Evolutionary conservation across 2,113 vertebrate species (phyloP), one percentile per base, ranked within the genome.

Genomic region (Tretioscincus oriximinensis): DNA sequence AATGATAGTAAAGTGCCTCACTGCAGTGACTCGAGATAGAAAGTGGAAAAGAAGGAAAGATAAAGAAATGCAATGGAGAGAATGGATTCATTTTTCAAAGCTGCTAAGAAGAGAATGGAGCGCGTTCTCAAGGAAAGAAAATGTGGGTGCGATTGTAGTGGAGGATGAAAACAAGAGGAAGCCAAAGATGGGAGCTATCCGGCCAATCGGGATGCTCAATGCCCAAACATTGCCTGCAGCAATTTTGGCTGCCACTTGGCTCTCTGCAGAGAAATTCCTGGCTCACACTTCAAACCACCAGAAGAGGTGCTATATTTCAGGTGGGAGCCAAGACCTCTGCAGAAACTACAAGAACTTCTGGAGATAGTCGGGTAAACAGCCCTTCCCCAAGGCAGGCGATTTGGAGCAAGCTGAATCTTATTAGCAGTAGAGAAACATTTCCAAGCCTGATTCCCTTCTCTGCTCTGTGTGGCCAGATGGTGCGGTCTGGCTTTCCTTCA

Each of bases 261-360:
- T 77, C 83, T 73, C 65, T 26, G 6, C n/a, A 58, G 83, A 67
- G 66, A 58, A 78, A 84, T 83, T 86, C 78, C 54, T 89, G 80
- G 60, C 85, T 61, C 0, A 0, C 81, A 70, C 47, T 80, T 68
- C 67, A 26, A 26, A 65, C 10, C 14, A 2, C 49, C 51, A 82
- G 77, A 79, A 60, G 73, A 82, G 73, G 58, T 77, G 90, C 51
- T 80, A 31, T 26, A 12, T 64, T 67, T 58, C 54, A 81, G 60
- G 61, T 26, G 78, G 31, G 54, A 79, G 76, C 82, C 77, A 79
- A 84, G 75, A 64, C 26, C 45, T n/a, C 22, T 31, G 60, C 65
- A 9, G 14, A 66, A 60, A 20, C 12, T 11, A 49, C 24, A 41
- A 72, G 81, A 51, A 49, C 31, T 67, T 72, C 4, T 35, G 47